These are phyloP conservation scores for Coryphaenoides rupestris DNA, from an alignment of 2,113 vertebrate species.

Conservation along the genomic window DNA sequence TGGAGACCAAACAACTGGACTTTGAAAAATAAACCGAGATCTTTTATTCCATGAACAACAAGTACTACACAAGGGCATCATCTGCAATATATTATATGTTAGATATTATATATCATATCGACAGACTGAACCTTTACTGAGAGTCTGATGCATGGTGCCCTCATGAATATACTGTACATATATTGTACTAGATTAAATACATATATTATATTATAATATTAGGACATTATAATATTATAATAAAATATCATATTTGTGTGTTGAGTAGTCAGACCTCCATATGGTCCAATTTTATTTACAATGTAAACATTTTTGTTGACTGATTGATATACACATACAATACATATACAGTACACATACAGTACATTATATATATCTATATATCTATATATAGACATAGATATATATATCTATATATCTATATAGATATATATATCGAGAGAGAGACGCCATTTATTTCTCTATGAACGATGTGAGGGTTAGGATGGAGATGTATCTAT, in stretches of 20 bases:
- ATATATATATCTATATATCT: no score
- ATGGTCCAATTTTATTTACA: constrained; percentile 76
- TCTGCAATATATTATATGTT: not conserved
- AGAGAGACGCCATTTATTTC: no score
- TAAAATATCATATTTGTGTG: no score
- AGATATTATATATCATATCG: constrained; percentile 8
- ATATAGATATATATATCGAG: constrained; percentile 48
- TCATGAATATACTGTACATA: no score
- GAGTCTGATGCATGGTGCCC: no score
- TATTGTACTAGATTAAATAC: constrained; percentile 54
- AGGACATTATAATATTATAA: no score
- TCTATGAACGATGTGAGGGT: no score
- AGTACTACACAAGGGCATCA: constrained; percentile 20
- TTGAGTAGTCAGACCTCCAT: constrained; percentile 25
- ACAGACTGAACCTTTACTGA: no score
- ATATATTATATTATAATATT: constrained; percentile 48
- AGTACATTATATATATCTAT: no score
- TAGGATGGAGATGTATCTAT: no score
- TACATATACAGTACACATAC: no score
- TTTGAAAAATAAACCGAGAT: constrained; percentile 74
- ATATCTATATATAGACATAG: no score
- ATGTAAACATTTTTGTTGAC: constrained; percentile 81
- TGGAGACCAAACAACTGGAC: constrained; percentile 69
- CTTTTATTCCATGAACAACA: constrained; percentile 64
- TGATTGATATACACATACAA: constrained; percentile 77